A percentile compares a stretch with the other conserved stretches of the same genome.
Conservation (phyloP, 1,140 invertebrate genomes). For the Platyscapa corneri region DNA sequence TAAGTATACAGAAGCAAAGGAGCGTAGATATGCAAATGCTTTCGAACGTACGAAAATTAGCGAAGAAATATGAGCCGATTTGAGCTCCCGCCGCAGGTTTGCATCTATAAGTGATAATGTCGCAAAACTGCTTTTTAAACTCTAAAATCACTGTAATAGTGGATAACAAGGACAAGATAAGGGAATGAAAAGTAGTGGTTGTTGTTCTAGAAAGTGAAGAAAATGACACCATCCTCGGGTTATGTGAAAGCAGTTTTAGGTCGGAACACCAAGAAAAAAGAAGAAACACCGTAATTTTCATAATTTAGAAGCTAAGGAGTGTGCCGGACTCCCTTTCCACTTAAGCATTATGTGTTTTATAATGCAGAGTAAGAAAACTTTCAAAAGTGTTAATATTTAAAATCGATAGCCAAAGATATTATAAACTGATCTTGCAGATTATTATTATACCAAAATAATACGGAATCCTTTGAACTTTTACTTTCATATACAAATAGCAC, state of each 20-base stretch:
- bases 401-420: not conserved
- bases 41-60: not conserved
- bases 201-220: not conserved
- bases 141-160: slow-evolving; percentile 5
- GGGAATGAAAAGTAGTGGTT: not conserved
- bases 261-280: not conserved
- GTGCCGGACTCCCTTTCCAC: not conserved
- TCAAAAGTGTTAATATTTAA: not conserved
- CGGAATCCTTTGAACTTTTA: too few species aligned
- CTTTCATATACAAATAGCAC: too few species aligned
- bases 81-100: not conserved
- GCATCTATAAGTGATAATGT: slow-evolving; percentile 12
- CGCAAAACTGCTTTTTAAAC: slow-evolving; percentile 15
- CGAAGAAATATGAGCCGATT: not conserved
- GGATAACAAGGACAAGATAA: not conserved
- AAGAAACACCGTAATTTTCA: not conserved
- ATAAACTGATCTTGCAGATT: too few species aligned
- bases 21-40: not conserved
- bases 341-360: not conserved
- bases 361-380: not conserved
- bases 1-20: not conserved
- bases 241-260: not conserved
- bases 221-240: not conserved
- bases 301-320: not conserved
- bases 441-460: too few species aligned